phyloP scores from a whole-genome alignment of 2,888 invertebrate genomes.

The Thysanoteuthis rhombus region DNA sequence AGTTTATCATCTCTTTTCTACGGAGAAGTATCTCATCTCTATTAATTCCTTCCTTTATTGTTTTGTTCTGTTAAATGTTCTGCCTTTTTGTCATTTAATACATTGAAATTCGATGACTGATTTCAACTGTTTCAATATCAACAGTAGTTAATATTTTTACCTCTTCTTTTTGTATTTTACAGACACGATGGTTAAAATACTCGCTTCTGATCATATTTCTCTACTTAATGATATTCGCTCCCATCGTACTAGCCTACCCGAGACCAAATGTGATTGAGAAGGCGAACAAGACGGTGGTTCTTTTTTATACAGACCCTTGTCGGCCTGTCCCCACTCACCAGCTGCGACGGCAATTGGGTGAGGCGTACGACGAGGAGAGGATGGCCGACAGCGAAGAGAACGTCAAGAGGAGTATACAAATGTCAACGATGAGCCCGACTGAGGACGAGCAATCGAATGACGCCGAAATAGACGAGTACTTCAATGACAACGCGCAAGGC shows the following conservation, averaged over 20 bases:
- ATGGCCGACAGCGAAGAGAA: conserved; percentile 24
- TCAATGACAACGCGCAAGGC: background rate
- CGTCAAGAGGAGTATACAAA: conserved; percentile 1
- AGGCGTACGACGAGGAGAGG: conserved; percentile 18
- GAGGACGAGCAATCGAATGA: background rate
- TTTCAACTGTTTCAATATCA: too few relatives aligned
- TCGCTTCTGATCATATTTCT: background rate
- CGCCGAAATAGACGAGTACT: conserved; percentile 14
- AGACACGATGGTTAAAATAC: conserved; percentile 26
- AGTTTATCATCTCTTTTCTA: too few relatives aligned
- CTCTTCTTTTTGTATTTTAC: background rate
- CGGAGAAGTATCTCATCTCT: too few relatives aligned
- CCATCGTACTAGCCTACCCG: conserved; percentile 16
- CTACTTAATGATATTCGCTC: background rate
- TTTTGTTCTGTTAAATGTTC: too few relatives aligned
- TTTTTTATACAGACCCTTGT: conserved; percentile 15
- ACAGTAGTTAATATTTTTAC: background rate
- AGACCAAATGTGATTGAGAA: conserved; percentile 14
- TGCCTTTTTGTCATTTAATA: background rate
- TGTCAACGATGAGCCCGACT: background rate
- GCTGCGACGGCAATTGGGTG: background rate
- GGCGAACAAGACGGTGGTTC: background rate
- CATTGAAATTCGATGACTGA: background rate
- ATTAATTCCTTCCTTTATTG: too few relatives aligned
- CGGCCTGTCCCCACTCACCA: background rate